phyloP scores from a whole-genome alignment of 2,888 invertebrate genomes.

The Sturmia bella region DNA sequence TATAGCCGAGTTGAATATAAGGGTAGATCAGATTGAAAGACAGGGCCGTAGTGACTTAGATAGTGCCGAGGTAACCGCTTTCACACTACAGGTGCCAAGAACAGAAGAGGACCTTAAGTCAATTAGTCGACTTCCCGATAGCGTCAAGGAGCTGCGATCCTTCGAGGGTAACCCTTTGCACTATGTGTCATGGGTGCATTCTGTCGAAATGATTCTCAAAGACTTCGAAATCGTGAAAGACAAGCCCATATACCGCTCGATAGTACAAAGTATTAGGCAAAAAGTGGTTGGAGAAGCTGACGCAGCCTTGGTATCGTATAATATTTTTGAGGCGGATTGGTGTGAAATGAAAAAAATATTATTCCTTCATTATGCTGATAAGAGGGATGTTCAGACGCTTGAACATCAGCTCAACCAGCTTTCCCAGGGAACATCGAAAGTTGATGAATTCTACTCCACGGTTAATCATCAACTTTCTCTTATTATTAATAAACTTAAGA shows the following conservation, averaged over 20 bases:
- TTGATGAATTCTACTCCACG: constrained; percentile 65
- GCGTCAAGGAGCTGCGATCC: not conserved
- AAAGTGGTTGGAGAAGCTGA: too few species aligned
- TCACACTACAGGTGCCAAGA: not conserved
- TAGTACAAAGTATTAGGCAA: too few species aligned
- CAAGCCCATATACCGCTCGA: constrained; percentile 61
- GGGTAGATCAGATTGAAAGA: too few species aligned
- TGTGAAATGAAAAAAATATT: constrained; percentile 42
- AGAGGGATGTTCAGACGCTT: constrained; percentile 66
- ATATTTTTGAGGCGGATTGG: constrained; percentile 59
- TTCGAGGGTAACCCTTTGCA: constrained; percentile 1
- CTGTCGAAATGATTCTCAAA: too few species aligned
- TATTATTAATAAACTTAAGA: constrained; percentile 67
- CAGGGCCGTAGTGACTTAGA: not conserved
- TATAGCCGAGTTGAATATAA: too few species aligned
- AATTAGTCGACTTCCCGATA: not conserved
- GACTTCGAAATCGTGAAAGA: constrained; percentile 20
- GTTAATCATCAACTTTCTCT: constrained; percentile 67
- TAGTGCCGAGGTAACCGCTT: not conserved
- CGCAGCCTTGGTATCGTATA: constrained; percentile 52
- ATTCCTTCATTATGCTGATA: constrained; percentile 70
- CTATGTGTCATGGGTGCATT: not conserved
- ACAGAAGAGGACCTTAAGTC: not conserved
- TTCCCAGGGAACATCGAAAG: constrained; percentile 52
- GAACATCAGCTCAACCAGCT: constrained; percentile 68